Conservation (phyloP, 2,888 invertebrate genomes). For the Polyommatus iphigenia region DNA sequence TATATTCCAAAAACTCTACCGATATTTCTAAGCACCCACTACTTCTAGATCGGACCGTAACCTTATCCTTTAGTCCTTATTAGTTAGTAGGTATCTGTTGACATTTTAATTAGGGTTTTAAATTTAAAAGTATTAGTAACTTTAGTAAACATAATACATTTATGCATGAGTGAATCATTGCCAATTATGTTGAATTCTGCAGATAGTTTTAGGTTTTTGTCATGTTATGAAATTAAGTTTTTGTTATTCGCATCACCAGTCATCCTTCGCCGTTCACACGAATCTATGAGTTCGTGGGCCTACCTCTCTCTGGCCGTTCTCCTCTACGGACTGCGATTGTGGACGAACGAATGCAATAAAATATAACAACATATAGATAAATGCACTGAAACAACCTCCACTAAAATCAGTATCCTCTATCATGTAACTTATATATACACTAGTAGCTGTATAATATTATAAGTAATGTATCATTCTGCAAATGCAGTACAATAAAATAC, state of each 20-base stretch:
- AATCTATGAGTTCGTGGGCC: constrained; percentile 67
- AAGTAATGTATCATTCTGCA: constrained; percentile 66
- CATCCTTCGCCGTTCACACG: constrained; percentile 52
- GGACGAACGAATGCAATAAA: constrained; percentile 80
- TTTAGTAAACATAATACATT: background rate
- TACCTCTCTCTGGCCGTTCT: constrained; percentile 79
- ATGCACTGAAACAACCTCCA: constrained; percentile 75
- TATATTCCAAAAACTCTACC: constrained; percentile 66
- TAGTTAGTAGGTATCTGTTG: constrained; percentile 71
- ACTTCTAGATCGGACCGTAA: constrained; percentile 61
- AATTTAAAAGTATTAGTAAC: constrained; percentile 10
- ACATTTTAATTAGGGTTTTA: constrained; percentile 45
- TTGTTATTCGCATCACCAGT: constrained; percentile 40
- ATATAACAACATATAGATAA: constrained; percentile 79
- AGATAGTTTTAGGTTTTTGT: constrained; percentile 19
- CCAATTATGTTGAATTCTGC: constrained; percentile 4
- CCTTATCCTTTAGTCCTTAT: constrained; percentile 67
- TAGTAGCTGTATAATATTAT: constrained; percentile 63
- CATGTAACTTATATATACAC: constrained; percentile 60
- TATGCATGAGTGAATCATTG: background rate
- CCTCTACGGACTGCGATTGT: constrained; percentile 80
- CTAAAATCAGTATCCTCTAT: constrained; percentile 67
- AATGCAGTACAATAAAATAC: constrained; percentile 58
- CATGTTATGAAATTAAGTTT: constrained; percentile 1
- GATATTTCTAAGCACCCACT: constrained; percentile 70